Conservation (phyloP, 1,140 invertebrate genomes). For the Drosophila aff. region DNA sequence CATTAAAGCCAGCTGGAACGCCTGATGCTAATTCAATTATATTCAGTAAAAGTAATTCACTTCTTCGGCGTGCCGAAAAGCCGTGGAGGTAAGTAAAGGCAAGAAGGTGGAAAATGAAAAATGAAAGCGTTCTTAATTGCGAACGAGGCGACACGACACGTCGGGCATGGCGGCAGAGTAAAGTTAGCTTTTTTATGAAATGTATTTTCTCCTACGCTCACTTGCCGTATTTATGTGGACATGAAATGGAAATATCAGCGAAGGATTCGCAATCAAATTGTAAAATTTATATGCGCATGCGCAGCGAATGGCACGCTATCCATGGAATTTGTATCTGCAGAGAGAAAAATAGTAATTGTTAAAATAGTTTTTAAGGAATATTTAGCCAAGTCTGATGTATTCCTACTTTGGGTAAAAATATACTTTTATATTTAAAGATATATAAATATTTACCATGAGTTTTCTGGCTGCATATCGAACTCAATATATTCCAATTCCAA, state of each 20-base stretch:
- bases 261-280: constrained; percentile 62
- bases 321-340: constrained; percentile 27
- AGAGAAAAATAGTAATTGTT: neutral
- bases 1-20: constrained; percentile 4
- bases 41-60: constrained; percentile 74
- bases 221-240: constrained; percentile 49
- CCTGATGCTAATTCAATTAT: constrained; percentile 76
- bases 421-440: neutral
- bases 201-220: constrained; percentile 37
- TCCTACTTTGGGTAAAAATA: neutral
- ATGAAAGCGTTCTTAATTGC: constrained; percentile 82
- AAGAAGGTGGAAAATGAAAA: constrained; percentile 73
- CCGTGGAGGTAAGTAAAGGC: constrained; percentile 31
- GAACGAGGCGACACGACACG: constrained; percentile 44
- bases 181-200: constrained; percentile 35
- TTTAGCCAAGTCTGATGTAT: neutral
- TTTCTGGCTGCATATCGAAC: neutral
- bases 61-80: constrained; percentile 30
- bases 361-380: neutral
- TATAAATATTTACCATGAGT: neutral
- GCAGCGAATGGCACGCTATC: constrained; percentile 57
- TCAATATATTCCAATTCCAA: neutral
- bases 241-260: constrained; percentile 48
- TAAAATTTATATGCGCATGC: constrained; percentile 67
- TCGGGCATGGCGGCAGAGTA: constrained; percentile 35